Base-by-base conservation (phyloP, 2,888 invertebrate genomes). In the Limnephilus lunatus region DNA sequence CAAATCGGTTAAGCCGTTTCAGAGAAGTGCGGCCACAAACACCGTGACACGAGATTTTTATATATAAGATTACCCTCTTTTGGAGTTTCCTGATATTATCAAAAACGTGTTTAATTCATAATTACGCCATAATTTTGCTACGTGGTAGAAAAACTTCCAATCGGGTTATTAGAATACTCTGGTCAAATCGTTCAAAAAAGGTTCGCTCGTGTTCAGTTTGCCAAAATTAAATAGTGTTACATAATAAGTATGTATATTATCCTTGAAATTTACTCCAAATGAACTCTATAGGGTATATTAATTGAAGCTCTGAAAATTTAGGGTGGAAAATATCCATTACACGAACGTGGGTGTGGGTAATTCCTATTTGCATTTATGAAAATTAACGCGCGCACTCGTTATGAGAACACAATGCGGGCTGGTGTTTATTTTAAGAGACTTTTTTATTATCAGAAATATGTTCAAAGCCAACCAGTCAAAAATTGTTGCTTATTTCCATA, bases 401-500 rank as follows among this genome's bases (percentile, higher is more conserved):
- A 30, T 25, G 44, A 35, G 81, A 32, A 89, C 80, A 68, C 80
- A 89, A 89, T 89, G 81, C 32, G 39, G 88, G 39, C 68, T 81
- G 80, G 32, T 80, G 80, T 80, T 89, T 89, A 80, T 89, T 44
- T 80, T 35, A 25, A 9, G 25, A 68, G 25, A 25, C 25, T 68
- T 68, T 68, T 68, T n/a, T 68, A 53, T 68, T 68, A 68, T 68
- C 25, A 68, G 19, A 68, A 68, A 68, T 68, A 25, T 68, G 25
- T 68, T 68, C 35, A 89, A 89, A 89, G 88, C 81, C 44, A 39
- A 15, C 88, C 35, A 80, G 88, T 89, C 88, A 89, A 81, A 89
- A 89, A 86, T 86, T 81, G 80, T 89, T 80, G n/a, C 68, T 89
- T 89, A 89, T 89, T 80, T 89, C 35, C 88, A 68, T 89, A 89